phyloP scores from a whole-genome alignment of 2,113 vertebrate species.

The Alces alces region DNA sequence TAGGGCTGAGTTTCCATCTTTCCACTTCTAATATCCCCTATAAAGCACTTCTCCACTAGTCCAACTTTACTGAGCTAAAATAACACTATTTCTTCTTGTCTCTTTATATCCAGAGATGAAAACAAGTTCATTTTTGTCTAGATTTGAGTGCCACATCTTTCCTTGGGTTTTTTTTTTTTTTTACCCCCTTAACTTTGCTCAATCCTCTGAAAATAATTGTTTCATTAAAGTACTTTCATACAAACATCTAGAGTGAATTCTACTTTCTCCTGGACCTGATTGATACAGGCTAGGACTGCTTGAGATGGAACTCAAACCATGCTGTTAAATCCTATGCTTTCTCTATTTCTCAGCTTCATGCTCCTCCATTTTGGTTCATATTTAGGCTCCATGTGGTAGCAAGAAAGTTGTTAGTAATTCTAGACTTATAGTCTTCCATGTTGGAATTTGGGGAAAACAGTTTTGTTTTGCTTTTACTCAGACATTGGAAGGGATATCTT shows the following conservation, averaged over 20 bases:
- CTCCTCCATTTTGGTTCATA: neutral
- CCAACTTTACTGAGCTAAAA: neutral
- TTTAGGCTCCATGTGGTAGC: neutral
- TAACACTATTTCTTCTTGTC: neutral
- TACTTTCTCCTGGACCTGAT: neutral
- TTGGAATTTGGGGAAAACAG: neutral
- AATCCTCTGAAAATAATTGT: neutral
- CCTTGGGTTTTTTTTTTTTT: neutral
- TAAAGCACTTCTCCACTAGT: neutral
- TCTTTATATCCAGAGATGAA: neutral
- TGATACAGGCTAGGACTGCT: neutral
- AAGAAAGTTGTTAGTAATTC: neutral
- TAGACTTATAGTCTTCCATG: neutral
- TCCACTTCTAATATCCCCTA: neutral
- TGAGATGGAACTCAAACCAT: neutral
- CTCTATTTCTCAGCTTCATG: neutral
- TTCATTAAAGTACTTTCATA: neutral
- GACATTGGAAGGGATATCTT: neutral
- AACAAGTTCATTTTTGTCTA: neutral
- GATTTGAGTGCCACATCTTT: neutral
- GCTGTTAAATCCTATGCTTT: neutral
- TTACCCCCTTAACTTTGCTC: neutral
- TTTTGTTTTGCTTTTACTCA: neutral
- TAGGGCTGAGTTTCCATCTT: neutral
- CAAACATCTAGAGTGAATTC: neutral